Percentiles rank a stretch among this genome's conserved stretches.
Evolutionary conservation across 2,797 vertebrate genomes (phyloP).

Genomic region (Phataginus tricuspis): DNA sequence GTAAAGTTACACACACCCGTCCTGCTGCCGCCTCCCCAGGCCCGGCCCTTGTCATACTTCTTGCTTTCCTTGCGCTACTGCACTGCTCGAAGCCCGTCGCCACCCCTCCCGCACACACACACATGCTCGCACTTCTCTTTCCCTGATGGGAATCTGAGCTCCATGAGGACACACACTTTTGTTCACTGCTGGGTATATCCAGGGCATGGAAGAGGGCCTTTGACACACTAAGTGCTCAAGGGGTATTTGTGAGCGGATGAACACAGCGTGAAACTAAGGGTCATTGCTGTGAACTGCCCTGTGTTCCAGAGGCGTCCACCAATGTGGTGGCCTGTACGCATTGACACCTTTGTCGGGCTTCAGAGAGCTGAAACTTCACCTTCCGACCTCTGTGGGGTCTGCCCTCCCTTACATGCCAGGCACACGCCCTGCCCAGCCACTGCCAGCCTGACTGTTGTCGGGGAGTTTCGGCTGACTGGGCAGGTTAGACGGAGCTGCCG

Average conservation of each 20-base stretch:
- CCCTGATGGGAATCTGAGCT: not conserved
- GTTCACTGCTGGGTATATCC: not conserved
- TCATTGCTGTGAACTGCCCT: not conserved
- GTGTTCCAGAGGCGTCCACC: not conserved
- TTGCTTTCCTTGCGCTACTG: not conserved
- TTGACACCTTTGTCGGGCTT: not conserved
- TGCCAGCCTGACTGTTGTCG: fast-evolving
- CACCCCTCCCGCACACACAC: no score
- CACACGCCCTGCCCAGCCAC: not conserved
- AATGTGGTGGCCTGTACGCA: not conserved
- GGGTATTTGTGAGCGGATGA: not conserved
- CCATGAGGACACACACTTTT: not conserved
- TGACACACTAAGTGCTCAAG: not conserved
- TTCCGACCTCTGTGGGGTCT: not conserved
- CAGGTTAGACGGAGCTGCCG: not conserved
- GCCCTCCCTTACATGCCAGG: not conserved
- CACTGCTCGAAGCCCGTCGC: not conserved
- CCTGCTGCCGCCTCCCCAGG: not conserved
- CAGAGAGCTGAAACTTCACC: not conserved
- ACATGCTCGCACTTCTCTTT: not conserved
- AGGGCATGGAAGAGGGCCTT: not conserved
- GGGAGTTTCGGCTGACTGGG: fast-evolving
- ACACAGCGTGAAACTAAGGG: not conserved
- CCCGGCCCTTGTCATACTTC: not conserved
- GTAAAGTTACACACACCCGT: not conserved